These are phyloP conservation scores for Ianthella basta DNA, from an alignment of 37 sponge, comb jelly and placozoan genomes.

Conservation along the genomic window DNA sequence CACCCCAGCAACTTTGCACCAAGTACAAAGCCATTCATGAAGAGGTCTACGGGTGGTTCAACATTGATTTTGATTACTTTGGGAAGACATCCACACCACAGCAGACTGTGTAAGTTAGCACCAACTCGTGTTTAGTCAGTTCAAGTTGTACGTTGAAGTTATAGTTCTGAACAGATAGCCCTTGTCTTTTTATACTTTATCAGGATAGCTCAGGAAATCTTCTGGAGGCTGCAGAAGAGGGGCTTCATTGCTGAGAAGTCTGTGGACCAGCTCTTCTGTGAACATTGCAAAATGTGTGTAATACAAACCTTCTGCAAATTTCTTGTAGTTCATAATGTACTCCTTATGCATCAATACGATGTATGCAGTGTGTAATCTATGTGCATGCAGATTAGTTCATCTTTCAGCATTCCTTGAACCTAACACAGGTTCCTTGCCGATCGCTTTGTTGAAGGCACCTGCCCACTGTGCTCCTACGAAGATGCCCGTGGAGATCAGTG, in stretches of 20 bases:
- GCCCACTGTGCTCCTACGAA: conserved; percentile 75
- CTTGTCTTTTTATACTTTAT: background rate
- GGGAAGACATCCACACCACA: conserved; percentile 77
- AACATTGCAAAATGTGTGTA: conserved; percentile 62
- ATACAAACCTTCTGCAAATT: no score
- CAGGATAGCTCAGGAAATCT: conserved; percentile 81
- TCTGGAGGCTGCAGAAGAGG: conserved; percentile 69
- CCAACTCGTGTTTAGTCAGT: no score
- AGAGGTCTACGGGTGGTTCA: conserved; percentile 80
- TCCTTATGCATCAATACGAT: no score
- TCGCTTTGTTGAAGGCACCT: conserved; percentile 86
- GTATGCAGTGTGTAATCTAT: no score
- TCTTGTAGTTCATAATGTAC: no score
- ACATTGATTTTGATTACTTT: conserved; percentile 82
- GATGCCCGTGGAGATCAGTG: conserved; percentile 90
- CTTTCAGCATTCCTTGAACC: no score
- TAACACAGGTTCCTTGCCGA: conserved; percentile 76
- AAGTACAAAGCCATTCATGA: conserved; percentile 68
- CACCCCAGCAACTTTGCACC: conserved; percentile 84
- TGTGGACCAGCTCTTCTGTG: conserved; percentile 72
- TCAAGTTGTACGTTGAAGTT: no score
- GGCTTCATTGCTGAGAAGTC: conserved; percentile 60
- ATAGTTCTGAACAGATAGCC: no score
- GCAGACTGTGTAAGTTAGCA: conserved; percentile 65
- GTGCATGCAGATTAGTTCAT: no score